phyloP scores from a whole-genome alignment of 2,113 vertebrate species.

The Oryzias melastigma region DNA sequence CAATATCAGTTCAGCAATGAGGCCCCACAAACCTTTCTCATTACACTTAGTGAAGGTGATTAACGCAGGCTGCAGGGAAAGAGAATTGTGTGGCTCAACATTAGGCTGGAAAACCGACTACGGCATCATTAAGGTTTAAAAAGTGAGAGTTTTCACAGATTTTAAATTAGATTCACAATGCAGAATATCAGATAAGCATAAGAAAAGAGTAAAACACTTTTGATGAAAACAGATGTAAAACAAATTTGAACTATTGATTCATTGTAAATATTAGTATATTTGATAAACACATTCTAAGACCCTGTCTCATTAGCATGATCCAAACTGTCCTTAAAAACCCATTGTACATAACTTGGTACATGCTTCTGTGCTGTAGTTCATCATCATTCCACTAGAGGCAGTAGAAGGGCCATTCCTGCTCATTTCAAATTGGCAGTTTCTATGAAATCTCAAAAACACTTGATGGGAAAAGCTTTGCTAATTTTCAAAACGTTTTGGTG shows the following conservation, averaged over 20 bases:
- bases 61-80: conserved; percentile 30
- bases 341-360: too few species aligned
- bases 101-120: conserved; percentile 24
- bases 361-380: too few species aligned
- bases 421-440: too few species aligned
- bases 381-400: too few species aligned
- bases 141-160: background rate
- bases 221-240: background rate
- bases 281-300: too few species aligned
- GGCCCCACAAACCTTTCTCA: conserved; percentile 43
- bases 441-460: too few species aligned
- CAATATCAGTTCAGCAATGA: conserved; percentile 40
- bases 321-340: too few species aligned
- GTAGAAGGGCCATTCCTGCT: too few species aligned
- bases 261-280: too few species aligned
- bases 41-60: conserved; percentile 46
- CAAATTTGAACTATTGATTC: background rate
- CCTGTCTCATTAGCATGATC: too few species aligned
- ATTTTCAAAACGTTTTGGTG: too few species aligned
- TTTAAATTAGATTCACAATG: background rate
- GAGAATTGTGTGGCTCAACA: conserved; percentile 26
- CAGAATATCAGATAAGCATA: background rate
- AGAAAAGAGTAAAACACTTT: background rate
- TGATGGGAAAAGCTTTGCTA: too few species aligned
- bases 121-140: conserved; percentile 15